Evolutionary conservation across 1,140 invertebrate species (phyloP).

Genomic region (Caerostris darwini): DNA sequence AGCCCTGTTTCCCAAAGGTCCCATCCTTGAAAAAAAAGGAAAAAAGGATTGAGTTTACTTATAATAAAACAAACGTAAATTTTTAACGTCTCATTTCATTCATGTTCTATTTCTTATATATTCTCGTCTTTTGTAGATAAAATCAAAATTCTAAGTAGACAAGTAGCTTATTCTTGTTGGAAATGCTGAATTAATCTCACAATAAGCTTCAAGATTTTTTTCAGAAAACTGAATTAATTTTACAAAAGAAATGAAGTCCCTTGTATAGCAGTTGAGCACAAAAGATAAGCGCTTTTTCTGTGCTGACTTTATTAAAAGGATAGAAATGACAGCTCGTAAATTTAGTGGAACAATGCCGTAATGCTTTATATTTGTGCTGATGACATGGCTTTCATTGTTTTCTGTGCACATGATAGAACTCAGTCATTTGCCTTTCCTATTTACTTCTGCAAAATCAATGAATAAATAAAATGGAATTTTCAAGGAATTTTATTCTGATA

Average conservation of each 20-base stretch:
- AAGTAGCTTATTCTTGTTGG: background rate
- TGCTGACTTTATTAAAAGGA: background rate
- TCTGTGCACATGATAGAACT: background rate
- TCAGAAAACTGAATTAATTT: background rate
- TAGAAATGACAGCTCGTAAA: background rate
- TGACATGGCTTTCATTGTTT: background rate
- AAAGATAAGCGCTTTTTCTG: background rate
- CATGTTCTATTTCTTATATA: background rate
- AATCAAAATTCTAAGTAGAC: background rate
- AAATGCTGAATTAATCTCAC: background rate
- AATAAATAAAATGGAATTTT: background rate
- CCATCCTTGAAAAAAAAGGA: no score
- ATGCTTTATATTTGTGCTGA: background rate
- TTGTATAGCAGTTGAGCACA: background rate
- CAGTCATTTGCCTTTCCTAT: background rate
- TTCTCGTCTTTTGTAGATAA: background rate
- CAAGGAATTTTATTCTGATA: no score
- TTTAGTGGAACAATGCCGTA: background rate
- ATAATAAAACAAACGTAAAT: background rate
- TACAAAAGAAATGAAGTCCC: background rate
- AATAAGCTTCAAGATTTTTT: background rate
- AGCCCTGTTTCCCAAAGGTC: no score
- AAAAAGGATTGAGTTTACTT: no score
- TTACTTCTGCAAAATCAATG: background rate
- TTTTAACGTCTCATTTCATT: background rate